Evolutionary conservation across 2,888 invertebrate genomes (phyloP).

Genomic region (Amblyjoppa proteus): DNA sequence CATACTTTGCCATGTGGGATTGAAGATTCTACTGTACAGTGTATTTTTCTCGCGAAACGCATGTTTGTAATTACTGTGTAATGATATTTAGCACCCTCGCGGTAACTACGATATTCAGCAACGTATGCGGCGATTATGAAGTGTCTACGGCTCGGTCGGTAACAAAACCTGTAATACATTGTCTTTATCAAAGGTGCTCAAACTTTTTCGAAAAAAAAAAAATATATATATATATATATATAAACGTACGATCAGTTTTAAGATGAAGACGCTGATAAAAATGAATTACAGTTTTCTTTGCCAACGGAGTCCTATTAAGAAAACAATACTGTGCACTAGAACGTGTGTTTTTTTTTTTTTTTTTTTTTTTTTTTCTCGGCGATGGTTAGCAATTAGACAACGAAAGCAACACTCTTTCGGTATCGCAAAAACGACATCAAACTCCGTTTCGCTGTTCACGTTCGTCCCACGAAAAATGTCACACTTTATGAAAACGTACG

Average conservation of each 20-base stretch:
- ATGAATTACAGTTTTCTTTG: not conserved
- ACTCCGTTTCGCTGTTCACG: not conserved
- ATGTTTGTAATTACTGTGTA: not conserved
- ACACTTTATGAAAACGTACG: not conserved
- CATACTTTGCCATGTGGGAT: not conserved
- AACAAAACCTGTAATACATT: not conserved
- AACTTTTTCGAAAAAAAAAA: no score
- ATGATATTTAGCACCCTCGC: not conserved
- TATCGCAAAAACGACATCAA: not conserved
- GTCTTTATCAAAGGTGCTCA: not conserved
- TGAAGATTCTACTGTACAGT: not conserved
- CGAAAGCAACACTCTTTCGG: not conserved
- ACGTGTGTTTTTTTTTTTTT: not conserved
- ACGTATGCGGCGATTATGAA: no score
- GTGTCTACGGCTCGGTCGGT: no score
- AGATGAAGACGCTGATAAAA: not conserved
- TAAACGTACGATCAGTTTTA: no score
- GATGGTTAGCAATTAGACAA: conserved; percentile 14
- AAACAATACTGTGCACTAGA: not conserved
- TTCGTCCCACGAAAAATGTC: not conserved
- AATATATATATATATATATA: no score
- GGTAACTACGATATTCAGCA: not conserved
- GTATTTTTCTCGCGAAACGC: not conserved
- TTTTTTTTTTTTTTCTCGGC: not conserved
- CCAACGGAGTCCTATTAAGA: not conserved